Evolutionary conservation across 2,797 vertebrate species (phyloP).

Genomic region (Esox lucius): DNA sequence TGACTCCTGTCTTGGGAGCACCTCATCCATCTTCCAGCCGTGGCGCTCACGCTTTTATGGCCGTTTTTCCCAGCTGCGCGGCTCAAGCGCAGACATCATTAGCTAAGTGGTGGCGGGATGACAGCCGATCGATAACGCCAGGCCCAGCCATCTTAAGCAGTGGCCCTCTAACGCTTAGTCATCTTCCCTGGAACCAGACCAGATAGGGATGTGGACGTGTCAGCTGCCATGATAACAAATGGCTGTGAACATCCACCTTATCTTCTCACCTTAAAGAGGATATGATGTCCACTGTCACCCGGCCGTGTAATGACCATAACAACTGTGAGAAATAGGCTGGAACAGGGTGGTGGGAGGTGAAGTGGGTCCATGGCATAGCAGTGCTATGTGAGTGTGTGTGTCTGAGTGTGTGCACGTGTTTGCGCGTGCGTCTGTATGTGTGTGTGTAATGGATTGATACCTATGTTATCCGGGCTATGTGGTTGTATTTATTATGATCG

Average conservation of each 20-base stretch:
- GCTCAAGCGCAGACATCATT: constrained; percentile 69
- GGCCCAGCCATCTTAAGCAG: constrained; percentile 40
- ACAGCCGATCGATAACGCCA: constrained; percentile 68
- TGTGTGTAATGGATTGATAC: background rate
- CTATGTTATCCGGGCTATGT: background rate
- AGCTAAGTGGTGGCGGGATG: constrained; percentile 76
- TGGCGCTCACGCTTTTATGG: constrained; percentile 54
- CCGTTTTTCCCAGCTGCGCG: constrained; percentile 53
- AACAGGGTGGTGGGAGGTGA: constrained; percentile 38
- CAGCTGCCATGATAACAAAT: constrained; percentile 59
- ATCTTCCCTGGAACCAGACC: constrained; percentile 52
- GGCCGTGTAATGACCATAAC: constrained; percentile 31
- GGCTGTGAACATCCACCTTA: constrained; percentile 63
- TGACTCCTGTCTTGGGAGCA: constrained; percentile 49
- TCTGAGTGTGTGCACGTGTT: constrained; percentile 7
- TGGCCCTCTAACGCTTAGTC: constrained; percentile 64
- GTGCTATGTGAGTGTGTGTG: constrained; percentile 17
- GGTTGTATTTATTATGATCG: background rate
- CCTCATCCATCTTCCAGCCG: constrained; percentile 54
- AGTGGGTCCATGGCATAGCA: constrained; percentile 9
- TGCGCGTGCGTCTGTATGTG: constrained; percentile 9
- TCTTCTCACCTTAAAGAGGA: constrained; percentile 68
- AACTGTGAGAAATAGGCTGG: constrained; percentile 39
- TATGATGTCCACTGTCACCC: constrained; percentile 64
- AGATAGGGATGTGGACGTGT: constrained; percentile 66